A percentile compares a stretch with the other conserved stretches of the same genome.
phyloP scores from a whole-genome alignment of 2,797 vertebrate species.

The Mycteria americana region DNA sequence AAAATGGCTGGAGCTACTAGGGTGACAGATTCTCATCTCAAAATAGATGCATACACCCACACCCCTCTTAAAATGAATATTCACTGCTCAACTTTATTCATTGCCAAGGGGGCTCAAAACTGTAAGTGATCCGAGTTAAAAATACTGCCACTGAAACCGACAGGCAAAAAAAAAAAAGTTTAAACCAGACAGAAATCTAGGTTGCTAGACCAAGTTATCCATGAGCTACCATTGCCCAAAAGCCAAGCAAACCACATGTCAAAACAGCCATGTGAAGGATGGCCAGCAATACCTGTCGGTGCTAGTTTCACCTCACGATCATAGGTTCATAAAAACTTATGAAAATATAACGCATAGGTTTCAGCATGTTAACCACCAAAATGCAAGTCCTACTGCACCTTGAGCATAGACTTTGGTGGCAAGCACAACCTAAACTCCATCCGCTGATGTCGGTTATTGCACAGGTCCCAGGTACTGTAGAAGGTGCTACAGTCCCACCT shows the following conservation, averaged over 20 bases:
- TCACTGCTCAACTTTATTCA: conserved; percentile 11
- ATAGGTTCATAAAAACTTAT: neutral
- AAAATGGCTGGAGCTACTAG: conserved; percentile 42
- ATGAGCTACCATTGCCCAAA: neutral
- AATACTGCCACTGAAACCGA: conserved; percentile 10
- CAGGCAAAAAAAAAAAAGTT: neutral
- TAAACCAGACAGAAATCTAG: neutral
- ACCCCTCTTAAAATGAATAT: conserved; percentile 1
- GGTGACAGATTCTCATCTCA: conserved; percentile 48
- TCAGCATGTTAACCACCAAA: neutral
- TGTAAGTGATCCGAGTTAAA: conserved; percentile 22
- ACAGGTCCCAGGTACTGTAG: neutral
- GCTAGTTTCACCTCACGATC: neutral
- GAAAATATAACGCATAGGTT: accelerated
- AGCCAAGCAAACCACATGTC: neutral
- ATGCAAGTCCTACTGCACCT: neutral
- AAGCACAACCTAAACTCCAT: neutral
- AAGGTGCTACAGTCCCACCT: neutral
- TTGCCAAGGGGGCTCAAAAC: conserved; percentile 24
- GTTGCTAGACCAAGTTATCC: neutral
- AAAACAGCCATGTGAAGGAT: neutral
- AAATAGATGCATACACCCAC: conserved; percentile 55
- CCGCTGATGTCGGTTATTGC: neutral
- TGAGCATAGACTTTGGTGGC: neutral
- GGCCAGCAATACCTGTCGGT: neutral